Evolutionary conservation across 1,140 invertebrate genomes (phyloP).

Genomic region (Drosophila repleta): DNA sequence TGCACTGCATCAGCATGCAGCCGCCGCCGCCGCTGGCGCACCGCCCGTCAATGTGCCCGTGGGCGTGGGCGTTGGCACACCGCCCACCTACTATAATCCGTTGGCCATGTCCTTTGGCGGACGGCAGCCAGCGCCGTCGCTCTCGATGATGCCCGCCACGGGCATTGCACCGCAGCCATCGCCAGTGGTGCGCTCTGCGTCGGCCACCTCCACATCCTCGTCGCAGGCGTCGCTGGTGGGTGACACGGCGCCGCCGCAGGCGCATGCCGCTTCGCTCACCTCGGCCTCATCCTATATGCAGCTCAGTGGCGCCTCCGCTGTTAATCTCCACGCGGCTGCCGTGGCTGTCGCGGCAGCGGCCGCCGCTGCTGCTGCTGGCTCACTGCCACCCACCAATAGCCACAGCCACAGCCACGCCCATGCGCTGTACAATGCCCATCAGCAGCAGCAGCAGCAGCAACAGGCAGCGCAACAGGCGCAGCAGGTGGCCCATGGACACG

Average conservation of each 20-base stretch:
- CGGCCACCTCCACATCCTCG: constrained; percentile 79
- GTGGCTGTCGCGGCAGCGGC: constrained; percentile 60
- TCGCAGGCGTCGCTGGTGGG: constrained; percentile 75
- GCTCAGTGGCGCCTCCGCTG: constrained; percentile 51
- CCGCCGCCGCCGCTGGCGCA: constrained; percentile 15
- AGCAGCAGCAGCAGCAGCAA: background rate
- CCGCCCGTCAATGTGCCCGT: constrained; percentile 9
- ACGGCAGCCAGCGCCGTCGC: constrained; percentile 36
- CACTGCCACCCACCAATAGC: constrained; percentile 38
- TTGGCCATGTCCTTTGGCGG: constrained; percentile 63
- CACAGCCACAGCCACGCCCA: constrained; percentile 45
- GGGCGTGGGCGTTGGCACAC: constrained; percentile 41
- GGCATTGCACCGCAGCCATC: constrained; percentile 72
- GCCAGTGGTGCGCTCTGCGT: constrained; percentile 75
- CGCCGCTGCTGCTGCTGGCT: constrained; percentile 36
- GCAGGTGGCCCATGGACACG: constrained; percentile 20
- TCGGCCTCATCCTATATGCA: constrained; percentile 71
- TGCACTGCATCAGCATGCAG: constrained; percentile 71
- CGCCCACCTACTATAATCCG: constrained; percentile 74
- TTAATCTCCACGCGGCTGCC: constrained; percentile 70
- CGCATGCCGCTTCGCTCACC: constrained; percentile 74
- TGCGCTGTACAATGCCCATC: constrained; percentile 36
- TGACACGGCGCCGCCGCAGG: constrained; percentile 77
- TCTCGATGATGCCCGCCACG: constrained; percentile 69
- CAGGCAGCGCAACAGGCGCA: constrained; percentile 18